Conservation (phyloP, 2,797 vertebrate species). For the Hydrolagus colliei region DNA sequence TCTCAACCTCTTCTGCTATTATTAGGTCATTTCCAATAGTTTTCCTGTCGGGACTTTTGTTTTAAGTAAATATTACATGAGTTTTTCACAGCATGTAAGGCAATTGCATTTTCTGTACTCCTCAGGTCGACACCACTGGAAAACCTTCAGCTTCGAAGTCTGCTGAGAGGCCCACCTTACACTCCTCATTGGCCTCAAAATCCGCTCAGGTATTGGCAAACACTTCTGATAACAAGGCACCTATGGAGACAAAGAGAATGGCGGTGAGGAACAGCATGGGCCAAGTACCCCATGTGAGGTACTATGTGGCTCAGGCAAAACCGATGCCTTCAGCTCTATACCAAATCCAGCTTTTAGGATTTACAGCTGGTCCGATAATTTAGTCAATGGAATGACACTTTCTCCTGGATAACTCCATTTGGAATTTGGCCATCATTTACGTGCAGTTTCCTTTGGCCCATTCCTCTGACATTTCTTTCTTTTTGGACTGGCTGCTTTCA, state of each 20-base stretch:
- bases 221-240: not conserved
- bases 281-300: not conserved
- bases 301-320: not conserved
- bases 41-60: no score
- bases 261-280: not conserved
- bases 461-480: no score
- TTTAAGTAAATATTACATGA: no score
- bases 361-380: not conserved
- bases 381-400: not conserved
- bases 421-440: not conserved
- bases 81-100: not conserved
- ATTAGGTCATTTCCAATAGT: no score
- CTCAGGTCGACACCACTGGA: not conserved
- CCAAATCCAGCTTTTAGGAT: not conserved
- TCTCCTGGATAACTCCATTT: not conserved
- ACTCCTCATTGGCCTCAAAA: not conserved
- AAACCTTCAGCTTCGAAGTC: not conserved
- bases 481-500: no score
- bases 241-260: not conserved
- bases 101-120: not conserved
- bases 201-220: not conserved
- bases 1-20: no score
- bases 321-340: not conserved
- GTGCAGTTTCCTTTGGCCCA: not conserved
- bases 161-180: not conserved